Conservation (phyloP, 1,140 invertebrate genomes). For the Drosophila lowei region DNA sequence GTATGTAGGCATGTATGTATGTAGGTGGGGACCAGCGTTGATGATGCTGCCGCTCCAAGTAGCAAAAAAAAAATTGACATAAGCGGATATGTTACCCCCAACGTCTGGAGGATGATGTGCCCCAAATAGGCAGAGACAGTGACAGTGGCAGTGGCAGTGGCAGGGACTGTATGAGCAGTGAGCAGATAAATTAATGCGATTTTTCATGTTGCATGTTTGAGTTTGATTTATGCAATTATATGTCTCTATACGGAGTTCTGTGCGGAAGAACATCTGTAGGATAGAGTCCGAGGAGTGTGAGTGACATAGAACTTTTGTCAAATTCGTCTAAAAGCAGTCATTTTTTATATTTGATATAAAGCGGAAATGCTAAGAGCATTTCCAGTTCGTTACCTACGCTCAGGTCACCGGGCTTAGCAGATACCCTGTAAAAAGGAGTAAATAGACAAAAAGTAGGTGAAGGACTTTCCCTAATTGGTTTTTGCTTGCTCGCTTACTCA, state of each 20-base stretch:
- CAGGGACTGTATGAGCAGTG: constrained; percentile 56
- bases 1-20: no score
- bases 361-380: constrained; percentile 73
- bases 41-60: constrained; percentile 61
- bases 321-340: constrained; percentile 77
- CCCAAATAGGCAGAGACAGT: neutral
- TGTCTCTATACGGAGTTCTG: constrained; percentile 48
- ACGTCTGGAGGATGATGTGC: constrained; percentile 22
- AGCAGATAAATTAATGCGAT: constrained; percentile 82
- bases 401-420: neutral
- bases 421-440: constrained; percentile 1
- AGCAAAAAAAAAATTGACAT: constrained; percentile 72
- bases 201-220: constrained; percentile 81
- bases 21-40: constrained; percentile 32
- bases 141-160: constrained; percentile 12
- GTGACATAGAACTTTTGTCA: constrained; percentile 78
- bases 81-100: constrained; percentile 78
- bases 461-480: no score
- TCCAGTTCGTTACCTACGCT: constrained; percentile 16
- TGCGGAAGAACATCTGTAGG: neutral
- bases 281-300: constrained; percentile 19
- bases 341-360: constrained; percentile 78
- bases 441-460: neutral
- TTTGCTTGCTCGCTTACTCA: no score
- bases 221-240: constrained; percentile 83